Evolutionary conservation across 2,888 invertebrate species (phyloP), one percentile per base, ranked within the genome.

Genomic region (Thera obeliscata): DNA sequence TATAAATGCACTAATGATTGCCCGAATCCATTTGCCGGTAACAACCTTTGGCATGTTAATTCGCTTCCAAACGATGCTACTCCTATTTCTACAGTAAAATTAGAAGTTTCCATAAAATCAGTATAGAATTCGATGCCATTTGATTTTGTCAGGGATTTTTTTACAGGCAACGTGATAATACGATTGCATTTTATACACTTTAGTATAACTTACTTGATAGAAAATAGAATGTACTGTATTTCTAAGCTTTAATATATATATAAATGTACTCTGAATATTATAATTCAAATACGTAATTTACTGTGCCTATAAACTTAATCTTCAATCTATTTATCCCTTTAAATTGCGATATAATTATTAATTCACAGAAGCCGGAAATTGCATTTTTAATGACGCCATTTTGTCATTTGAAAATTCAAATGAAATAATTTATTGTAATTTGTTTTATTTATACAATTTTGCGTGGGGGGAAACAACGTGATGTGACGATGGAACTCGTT

Each of bases 1-100:
- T 87, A 87, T 87, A 86, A 88, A 87, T 86, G 86, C 87, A 87
- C 85, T 88, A 89, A 90, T 87, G 87, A 87, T 83, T 84, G 79
- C 77, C 72, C 72, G 76, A 75, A 76, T 73, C 74, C 71, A 67
- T 66, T 73, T 72, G 60, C 73, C 70, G 64, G 74, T 82, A 83
- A 84, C 81, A 80, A 85, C 80, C 75, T 71, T 69, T 73, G 68
- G 70, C 78, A 79, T 22, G 84, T 83, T 80, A 83, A 83, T 22
- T 22, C 22, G 22, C 22, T 22, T 22, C 22, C 22, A 22, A 22
- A 22, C 22, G 22, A 22, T 22, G 22, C 22, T 22, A 22, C 22
- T 22, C 22, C 22, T 22, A 22, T 22, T 22, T 22, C 22, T 22
- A 22, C 22, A 22, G 22, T 22, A 22, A 22, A 22, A 22, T 22